Conservation (phyloP, 2,113 vertebrate species). For the Onychostoma macrolepis region DNA sequence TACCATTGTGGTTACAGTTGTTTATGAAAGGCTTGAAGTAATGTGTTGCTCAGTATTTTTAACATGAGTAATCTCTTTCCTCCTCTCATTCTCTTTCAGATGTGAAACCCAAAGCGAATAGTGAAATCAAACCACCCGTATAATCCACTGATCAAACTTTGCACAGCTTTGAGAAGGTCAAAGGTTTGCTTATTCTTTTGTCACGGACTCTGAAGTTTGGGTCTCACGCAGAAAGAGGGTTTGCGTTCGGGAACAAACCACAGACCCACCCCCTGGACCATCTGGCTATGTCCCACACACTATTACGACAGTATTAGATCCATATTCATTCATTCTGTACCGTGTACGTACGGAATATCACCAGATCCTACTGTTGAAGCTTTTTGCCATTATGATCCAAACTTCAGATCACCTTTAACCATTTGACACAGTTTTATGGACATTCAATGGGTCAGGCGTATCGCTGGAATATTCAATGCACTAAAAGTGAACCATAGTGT, state of each 20-base stretch:
- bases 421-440: not conserved
- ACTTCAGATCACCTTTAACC: not conserved
- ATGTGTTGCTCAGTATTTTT: not conserved
- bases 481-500: not conserved
- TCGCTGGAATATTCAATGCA: not conserved
- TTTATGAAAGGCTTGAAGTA: not conserved
- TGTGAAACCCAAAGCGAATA: conserved; percentile 74
- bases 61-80: not conserved
- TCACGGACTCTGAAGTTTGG: conserved; percentile 38
- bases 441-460: not conserved
- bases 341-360: conserved; percentile 48
- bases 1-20: not conserved
- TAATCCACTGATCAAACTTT: conserved; percentile 45
- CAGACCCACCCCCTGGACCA: conserved; percentile 47
- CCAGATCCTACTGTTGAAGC: conserved; percentile 47
- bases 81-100: conserved; percentile 63
- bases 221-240: conserved; percentile 3
- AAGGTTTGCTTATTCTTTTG: conserved; percentile 47
- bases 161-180: conserved; percentile 49
- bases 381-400: conserved; percentile 36
- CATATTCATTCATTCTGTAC: conserved; percentile 44
- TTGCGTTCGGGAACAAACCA: conserved; percentile 24
- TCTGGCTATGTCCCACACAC: conserved; percentile 47
- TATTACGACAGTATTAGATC: conserved; percentile 60
- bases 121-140: conserved; percentile 44